Evolutionary conservation across 2,888 invertebrate genomes (phyloP).

Genomic region (Laothoe populi): DNA sequence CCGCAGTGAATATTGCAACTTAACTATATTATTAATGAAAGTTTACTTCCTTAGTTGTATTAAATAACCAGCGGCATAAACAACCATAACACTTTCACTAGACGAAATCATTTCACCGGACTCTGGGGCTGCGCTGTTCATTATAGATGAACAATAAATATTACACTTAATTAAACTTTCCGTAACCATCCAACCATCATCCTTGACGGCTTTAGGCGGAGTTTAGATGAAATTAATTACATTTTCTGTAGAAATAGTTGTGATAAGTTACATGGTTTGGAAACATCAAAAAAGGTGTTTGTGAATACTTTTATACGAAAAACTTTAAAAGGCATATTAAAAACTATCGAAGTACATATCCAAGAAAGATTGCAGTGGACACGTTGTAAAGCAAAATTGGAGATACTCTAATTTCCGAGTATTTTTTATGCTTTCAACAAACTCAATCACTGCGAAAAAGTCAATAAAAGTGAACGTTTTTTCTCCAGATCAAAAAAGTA

Average conservation of each 20-base stretch:
- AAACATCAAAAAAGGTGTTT: no score
- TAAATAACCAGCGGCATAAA: constrained; percentile 21
- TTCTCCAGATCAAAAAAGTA: constrained; percentile 7
- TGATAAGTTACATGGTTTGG: no score
- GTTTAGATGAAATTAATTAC: no score
- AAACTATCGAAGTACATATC: no score
- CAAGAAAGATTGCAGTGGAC: no score
- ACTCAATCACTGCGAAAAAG: not conserved
- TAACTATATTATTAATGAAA: constrained; percentile 24
- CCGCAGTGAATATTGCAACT: constrained; percentile 3
- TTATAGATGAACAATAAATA: not conserved
- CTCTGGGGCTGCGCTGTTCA: not conserved
- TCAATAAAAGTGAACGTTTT: constrained; percentile 20
- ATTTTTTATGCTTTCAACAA: not conserved
- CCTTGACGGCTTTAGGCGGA: no score
- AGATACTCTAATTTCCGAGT: not conserved
- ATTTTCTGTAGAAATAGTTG: no score
- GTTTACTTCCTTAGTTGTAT: constrained; percentile 25
- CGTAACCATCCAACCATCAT: not conserved
- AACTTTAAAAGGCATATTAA: no score
- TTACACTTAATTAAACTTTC: not conserved
- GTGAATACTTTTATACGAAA: no score
- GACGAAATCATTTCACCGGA: constrained; percentile 15
- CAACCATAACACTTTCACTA: constrained; percentile 25
- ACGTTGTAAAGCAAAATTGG: no score